Percentiles rank a stretch among this genome's conserved stretches.
Conservation (phyloP, 2,113 vertebrate genomes). For the Meleagris gallopavo region DNA sequence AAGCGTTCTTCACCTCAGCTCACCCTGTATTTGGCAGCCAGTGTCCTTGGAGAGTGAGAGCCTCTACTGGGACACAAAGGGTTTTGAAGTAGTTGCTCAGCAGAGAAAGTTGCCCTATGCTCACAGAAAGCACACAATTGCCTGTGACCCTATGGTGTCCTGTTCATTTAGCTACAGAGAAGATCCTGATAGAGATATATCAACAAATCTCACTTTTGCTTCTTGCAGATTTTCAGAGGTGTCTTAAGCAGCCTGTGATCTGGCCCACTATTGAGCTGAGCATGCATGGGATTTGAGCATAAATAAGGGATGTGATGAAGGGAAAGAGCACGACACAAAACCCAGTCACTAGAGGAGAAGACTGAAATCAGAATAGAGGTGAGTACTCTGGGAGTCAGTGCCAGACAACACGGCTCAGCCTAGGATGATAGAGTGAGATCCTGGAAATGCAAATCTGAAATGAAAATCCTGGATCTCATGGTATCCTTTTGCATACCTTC, state of each 20-base stretch:
- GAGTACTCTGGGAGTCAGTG: background rate
- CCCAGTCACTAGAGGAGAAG: background rate
- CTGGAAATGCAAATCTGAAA: background rate
- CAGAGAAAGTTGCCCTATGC: background rate
- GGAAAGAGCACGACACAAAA: background rate
- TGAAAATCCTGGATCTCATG: background rate
- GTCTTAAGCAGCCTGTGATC: background rate
- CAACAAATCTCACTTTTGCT: background rate
- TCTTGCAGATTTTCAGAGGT: background rate
- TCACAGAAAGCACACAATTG: background rate
- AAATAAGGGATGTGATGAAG: background rate
- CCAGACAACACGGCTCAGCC: background rate
- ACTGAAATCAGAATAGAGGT: background rate
- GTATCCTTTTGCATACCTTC: background rate
- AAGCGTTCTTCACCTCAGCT: background rate
- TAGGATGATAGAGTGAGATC: background rate
- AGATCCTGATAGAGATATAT: background rate
- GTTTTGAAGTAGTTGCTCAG: background rate
- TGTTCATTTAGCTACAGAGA: background rate
- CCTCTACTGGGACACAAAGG: fast-evolving
- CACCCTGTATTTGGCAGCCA: background rate
- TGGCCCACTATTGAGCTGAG: background rate
- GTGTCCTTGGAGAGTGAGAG: background rate
- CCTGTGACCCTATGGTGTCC: background rate
- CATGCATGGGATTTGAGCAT: background rate